Percentiles rank a stretch among this genome's conserved stretches.
Evolutionary conservation across 1,140 invertebrate genomes (phyloP).

Genomic region (Ips nitidus): DNA sequence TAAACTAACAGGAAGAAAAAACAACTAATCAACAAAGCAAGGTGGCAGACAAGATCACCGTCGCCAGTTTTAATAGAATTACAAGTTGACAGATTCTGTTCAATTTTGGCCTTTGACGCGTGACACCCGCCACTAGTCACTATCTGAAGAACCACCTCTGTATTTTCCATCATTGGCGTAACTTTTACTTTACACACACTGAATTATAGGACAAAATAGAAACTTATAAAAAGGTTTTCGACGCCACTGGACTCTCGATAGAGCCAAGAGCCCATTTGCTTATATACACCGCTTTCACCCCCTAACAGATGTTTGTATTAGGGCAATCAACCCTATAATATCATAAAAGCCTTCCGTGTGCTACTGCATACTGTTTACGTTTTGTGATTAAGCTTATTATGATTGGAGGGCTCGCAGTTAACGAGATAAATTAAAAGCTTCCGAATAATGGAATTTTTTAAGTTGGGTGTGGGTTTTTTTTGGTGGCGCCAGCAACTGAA

Average conservation of each 20-base stretch:
- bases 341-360: conserved; percentile 36
- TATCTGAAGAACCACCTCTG: conserved; percentile 7
- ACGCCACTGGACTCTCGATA: too few relatives aligned
- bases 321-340: conserved; percentile 46
- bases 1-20: conserved; percentile 2
- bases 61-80: conserved; percentile 36
- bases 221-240: too few relatives aligned
- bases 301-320: conserved; percentile 44
- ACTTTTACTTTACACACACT: background rate
- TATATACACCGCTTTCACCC: conserved; percentile 39
- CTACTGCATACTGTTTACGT: conserved; percentile 30
- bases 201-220: too few relatives aligned
- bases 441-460: too few relatives aligned
- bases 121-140: conserved; percentile 36
- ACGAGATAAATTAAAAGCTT: conserved; percentile 6
- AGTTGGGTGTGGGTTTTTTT: too few relatives aligned
- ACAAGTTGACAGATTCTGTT: conserved; percentile 42
- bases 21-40: conserved; percentile 32
- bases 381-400: conserved; percentile 27
- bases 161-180: conserved; percentile 11
- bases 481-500: too few relatives aligned
- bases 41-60: conserved; percentile 37
- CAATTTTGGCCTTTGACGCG: conserved; percentile 41
- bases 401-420: conserved; percentile 7
- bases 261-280: too few relatives aligned